phyloP scores from a whole-genome alignment of 2,113 vertebrate genomes.

The Strix aluco region DNA sequence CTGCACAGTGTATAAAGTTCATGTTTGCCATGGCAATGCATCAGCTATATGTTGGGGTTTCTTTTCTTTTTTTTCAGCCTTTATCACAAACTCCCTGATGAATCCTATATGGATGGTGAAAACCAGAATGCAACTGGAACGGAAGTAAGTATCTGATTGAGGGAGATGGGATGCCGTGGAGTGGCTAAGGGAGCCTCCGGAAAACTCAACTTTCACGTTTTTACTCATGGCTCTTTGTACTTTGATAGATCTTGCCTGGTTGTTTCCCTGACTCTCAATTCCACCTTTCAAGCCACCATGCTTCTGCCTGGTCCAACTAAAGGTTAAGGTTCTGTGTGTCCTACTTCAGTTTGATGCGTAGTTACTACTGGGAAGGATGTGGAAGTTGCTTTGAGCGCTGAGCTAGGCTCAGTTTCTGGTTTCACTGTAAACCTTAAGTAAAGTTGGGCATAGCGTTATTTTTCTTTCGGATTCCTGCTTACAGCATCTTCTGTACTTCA shows the following conservation, averaged over 20 bases:
- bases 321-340: neutral
- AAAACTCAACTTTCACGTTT: neutral
- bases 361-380: neutral
- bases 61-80: constrained; percentile 77
- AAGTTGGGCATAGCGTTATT: neutral
- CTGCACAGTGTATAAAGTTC: neutral
- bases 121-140: constrained; percentile 96
- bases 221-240: neutral
- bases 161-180: neutral
- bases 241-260: neutral
- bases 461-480: neutral
- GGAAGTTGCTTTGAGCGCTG: neutral
- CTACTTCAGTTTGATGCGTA: neutral
- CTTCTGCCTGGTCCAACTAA: neutral
- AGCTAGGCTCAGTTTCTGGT: neutral
- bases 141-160: constrained; percentile 78
- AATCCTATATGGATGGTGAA: constrained; percentile 98
- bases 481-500: neutral
- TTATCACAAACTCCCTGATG: constrained; percentile 95
- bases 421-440: neutral
- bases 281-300: neutral
- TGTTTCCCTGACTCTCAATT: neutral
- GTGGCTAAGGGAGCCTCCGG: neutral
- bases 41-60: neutral
- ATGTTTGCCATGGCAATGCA: neutral